Evolutionary conservation across 2,797 vertebrate species (phyloP), one percentile per base, ranked within the genome.

Genomic region (Notolabrus celidotus): DNA sequence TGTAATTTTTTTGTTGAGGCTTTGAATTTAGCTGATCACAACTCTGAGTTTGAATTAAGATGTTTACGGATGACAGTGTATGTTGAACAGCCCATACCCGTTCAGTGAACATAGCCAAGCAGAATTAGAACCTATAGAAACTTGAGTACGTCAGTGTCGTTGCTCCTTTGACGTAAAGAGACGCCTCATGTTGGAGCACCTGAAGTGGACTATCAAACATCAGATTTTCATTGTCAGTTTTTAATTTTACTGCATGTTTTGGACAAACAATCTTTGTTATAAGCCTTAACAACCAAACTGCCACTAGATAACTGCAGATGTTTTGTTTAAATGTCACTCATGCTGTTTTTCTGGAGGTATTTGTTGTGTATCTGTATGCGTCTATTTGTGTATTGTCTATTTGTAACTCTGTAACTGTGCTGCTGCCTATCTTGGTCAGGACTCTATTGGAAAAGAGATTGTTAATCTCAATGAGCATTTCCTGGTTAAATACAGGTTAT

Each of bases 1-100:
- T n/a, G n/a, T n/a, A n/a, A n/a, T n/a, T n/a, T n/a, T n/a, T n/a
- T n/a, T n/a, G n/a, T n/a, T 47, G 62, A 52, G 51, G 63, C 23
- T 43, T 73, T 61, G 74, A 5, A 64, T 72, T 39, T 19, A 56
- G 79, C n/a, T 52, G 25, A 59, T 7, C 14, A 25, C 27, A 70
- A 36, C 45, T 34, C 59, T 25, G 51, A 43, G 50, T 58, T 80
- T 60, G 74, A 68, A 68, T 77, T 72, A 38, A 60, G 47, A 58
- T 6, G 67, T 57, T 74, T 65, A 45, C 38, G 60, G 54, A 31
- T 67, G 81, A 53, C 55, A 69, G 9, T 46, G 1, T 16, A 39
- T 20, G 33, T 47, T 45, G 71, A 31, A 46, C 16, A 46, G 67
- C 51, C 25, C 3, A 19, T 58, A 39, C 0, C 63, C 9, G 16